Evolutionary conservation across 2,113 vertebrate species (phyloP).

Genomic region (Pholis gunnellus): DNA sequence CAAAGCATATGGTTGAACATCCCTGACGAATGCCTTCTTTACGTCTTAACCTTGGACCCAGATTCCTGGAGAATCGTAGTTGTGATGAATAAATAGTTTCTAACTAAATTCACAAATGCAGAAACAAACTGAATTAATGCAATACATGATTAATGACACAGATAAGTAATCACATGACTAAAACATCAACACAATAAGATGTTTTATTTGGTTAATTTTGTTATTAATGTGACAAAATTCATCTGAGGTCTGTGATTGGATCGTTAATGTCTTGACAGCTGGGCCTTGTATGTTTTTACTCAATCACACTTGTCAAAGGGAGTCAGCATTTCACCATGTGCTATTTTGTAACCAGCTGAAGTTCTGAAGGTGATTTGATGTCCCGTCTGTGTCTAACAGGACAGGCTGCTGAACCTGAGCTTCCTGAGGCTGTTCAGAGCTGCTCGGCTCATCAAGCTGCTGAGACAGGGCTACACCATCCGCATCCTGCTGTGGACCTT

Average conservation of each 20-base stretch:
- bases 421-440: conserved; percentile 96
- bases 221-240: neutral
- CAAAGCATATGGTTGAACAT: neutral
- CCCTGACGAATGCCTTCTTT: neutral
- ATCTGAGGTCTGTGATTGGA: neutral
- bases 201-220: neutral
- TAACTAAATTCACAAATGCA: neutral
- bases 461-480: conserved; percentile 97
- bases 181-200: neutral
- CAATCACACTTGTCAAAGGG: neutral
- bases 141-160: neutral
- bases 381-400: conserved; percentile 81
- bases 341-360: neutral
- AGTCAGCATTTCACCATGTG: no score
- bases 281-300: conserved; percentile 5
- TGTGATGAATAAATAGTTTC: neutral
- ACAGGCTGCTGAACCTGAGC: conserved; percentile 96
- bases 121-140: neutral
- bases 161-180: neutral
- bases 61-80: neutral
- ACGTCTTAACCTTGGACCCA: no score
- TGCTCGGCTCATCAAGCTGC: conserved; percentile 94
- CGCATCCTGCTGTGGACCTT: conserved; percentile 98
- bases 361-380: conserved; percentile 7
- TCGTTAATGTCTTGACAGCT: neutral